Base-by-base conservation (phyloP, 2,888 invertebrate species). In the Odontothrips loti region DNA sequence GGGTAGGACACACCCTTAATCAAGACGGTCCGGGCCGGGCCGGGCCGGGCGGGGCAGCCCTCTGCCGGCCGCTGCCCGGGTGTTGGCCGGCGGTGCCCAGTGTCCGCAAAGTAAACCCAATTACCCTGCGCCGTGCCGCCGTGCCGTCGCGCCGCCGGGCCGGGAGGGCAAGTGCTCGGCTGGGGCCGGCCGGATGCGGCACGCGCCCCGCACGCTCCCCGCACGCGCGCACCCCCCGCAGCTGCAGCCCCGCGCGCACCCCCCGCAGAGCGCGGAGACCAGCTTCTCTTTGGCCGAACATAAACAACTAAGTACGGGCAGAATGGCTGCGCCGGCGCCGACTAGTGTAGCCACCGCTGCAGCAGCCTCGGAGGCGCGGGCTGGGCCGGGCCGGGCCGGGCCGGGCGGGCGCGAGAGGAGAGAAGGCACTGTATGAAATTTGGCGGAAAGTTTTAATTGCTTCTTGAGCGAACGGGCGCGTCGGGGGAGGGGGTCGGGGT, bases 401-500 rank as follows among this genome's bases (percentile, higher is more conserved):
- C 3, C 58, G 17, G 51, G 17, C 58, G 17, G 1, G 58, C n/a
- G 58, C 58, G 17, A n/a, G 20, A 4, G 68, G n/a, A n/a, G n/a
- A n/a, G n/a, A n/a, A 75, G 68, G 23, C 68, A 75, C 27, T 75
- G 68, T 27, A 75, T 75, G 68, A 75, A 75, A 75, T 27, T 75
- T 27, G 68, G 27, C 68, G 68, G 68, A 75, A 75, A 75, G 68
- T 75, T 75, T 75, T 75, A 75, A 75, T 75, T 75, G 68, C 68
- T 75, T 75, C 68, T 75, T 75, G 27, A 27, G 27, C 12, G 58
- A 17, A 51, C 17, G 51, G 51, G 11, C 15, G 51, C 51, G 51
- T 51, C 23, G 68, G 68, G 4, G 68, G 23, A n/a, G 0, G 68
- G 23, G 6, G 51, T 12, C n/a, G n/a, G 63, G 58, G 58, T 2